phyloP scores from a whole-genome alignment of 2,797 vertebrate genomes.

The Cynopterus sphinx region DNA sequence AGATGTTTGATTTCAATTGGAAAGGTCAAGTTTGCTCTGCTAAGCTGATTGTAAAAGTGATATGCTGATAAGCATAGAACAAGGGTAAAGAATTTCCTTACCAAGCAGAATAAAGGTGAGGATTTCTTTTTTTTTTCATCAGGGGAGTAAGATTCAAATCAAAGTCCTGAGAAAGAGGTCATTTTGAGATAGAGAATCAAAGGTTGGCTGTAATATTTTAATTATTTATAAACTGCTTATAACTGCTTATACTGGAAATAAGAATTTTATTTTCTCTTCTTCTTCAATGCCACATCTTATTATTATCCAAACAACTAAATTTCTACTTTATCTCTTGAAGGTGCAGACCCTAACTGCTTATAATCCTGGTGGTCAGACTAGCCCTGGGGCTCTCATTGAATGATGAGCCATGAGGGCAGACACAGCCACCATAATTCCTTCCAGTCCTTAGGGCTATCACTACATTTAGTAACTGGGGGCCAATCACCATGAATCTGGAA shows the following conservation, averaged over 20 bases:
- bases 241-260: background rate
- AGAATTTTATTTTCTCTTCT: background rate
- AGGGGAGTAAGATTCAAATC: slow-evolving; percentile 15
- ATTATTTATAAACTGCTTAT: background rate
- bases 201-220: background rate
- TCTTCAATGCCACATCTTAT: background rate
- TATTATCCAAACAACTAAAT: background rate
- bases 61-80: background rate
- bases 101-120: slow-evolving; percentile 45
- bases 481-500: background rate
- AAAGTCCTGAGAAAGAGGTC: background rate
- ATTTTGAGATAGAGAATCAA: slow-evolving; percentile 25
- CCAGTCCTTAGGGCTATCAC: background rate
- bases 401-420: background rate
- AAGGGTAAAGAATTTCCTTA: slow-evolving; percentile 49
- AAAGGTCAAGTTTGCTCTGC: slow-evolving; percentile 29
- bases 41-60: slow-evolving; percentile 55
- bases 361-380: background rate
- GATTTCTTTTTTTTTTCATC: background rate
- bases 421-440: background rate
- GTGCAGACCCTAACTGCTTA: background rate
- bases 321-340: background rate
- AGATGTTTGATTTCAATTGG: slow-evolving; percentile 30
- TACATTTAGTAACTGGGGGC: background rate
- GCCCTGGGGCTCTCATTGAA: background rate